These are phyloP conservation scores for Sebastes iracundus DNA, from an alignment of 2,797 vertebrate genomes.

Conservation along the genomic window DNA sequence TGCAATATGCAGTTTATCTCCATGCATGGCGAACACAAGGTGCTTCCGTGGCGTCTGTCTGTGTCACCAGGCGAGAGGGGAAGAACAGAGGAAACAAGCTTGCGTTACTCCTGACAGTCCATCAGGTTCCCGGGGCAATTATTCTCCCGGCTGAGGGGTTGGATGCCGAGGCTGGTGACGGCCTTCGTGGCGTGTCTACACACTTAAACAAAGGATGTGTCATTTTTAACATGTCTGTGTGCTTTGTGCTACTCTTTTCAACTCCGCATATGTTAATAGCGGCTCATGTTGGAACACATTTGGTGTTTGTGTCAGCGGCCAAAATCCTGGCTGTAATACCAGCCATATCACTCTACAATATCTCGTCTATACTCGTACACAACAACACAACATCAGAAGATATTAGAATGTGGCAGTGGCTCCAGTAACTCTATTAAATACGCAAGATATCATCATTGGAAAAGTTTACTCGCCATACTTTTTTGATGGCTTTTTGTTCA, in stretches of 20 bases:
- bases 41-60: slow-evolving; percentile 69
- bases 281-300: slow-evolving; percentile 17
- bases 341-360: background rate
- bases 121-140: slow-evolving; percentile 70
- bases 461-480: slow-evolving; percentile 27
- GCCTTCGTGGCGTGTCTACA: slow-evolving; percentile 44
- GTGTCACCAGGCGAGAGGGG: slow-evolving; percentile 56
- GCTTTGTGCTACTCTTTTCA: slow-evolving; percentile 48
- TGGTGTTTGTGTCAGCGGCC: slow-evolving; percentile 25
- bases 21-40: slow-evolving; percentile 62
- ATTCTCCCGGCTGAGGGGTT: slow-evolving; percentile 57
- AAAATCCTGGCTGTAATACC: slow-evolving; percentile 15
- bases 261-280: slow-evolving; percentile 8
- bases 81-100: slow-evolving; percentile 72
- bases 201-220: slow-evolving; percentile 54
- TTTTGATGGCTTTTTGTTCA: slow-evolving; percentile 43
- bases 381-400: slow-evolving; percentile 11
- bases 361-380: background rate
- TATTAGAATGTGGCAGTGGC: background rate
- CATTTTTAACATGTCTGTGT: slow-evolving; percentile 46
- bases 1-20: slow-evolving; percentile 79
- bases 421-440: slow-evolving; percentile 3
- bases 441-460: slow-evolving; percentile 21
- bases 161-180: slow-evolving; percentile 45
- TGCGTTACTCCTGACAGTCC: slow-evolving; percentile 73